A percentile compares a stretch with the other conserved stretches of the same genome.
phyloP scores from a whole-genome alignment of 1,140 invertebrate genomes.

The Drosophila triauraria region DNA sequence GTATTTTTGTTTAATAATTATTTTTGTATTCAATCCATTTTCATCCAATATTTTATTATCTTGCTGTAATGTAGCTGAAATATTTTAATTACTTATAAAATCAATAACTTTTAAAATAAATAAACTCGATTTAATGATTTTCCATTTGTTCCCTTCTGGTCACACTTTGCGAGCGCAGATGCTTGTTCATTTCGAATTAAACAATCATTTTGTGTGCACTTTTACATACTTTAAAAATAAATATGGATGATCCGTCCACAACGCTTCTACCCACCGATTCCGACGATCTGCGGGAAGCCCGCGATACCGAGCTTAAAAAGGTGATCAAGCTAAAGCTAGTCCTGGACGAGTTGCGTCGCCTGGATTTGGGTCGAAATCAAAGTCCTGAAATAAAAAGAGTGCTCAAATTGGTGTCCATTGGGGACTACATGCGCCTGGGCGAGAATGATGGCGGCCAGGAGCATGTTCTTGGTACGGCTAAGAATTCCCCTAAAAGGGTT shows the following conservation, averaged over 20 bases:
- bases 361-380: constrained; percentile 30
- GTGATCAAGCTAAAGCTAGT: constrained; percentile 60
- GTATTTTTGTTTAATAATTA: too few relatives aligned
- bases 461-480: constrained; percentile 40
- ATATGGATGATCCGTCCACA: constrained; percentile 44
- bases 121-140: not conserved
- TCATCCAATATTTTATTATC: too few relatives aligned
- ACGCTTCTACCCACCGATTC: constrained; percentile 42
- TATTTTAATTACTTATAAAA: not conserved
- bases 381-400: constrained; percentile 46
- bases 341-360: constrained; percentile 32
- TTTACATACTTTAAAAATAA: not conserved
- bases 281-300: constrained; percentile 47
- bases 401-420: constrained; percentile 50
- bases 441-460: constrained; percentile 30
- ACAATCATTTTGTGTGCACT: constrained; percentile 1
- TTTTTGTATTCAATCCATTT: too few relatives aligned
- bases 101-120: too few relatives aligned
- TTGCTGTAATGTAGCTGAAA: too few relatives aligned
- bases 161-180: not conserved
- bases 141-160: not conserved
- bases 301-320: constrained; percentile 41
- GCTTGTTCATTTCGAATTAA: constrained; percentile 22
- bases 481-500: not conserved
- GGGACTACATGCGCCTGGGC: constrained; percentile 41